phyloP scores from a whole-genome alignment of 1,140 invertebrate genomes.

The Acyrthosiphon pisum region DNA sequence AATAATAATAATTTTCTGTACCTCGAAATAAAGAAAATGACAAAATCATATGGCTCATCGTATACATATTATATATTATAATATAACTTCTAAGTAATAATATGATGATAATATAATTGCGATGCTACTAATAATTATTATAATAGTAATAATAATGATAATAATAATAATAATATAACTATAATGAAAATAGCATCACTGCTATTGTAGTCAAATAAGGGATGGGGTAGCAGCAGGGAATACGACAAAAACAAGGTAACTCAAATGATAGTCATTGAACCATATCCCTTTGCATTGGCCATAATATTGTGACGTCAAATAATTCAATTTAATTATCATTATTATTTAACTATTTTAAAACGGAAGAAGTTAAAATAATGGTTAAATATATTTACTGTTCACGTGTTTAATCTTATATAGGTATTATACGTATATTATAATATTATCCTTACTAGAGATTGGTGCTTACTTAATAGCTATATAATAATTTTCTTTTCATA shows the following conservation, averaged over 20 bases:
- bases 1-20: background rate
- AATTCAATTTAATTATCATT: background rate
- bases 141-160: background rate
- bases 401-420: background rate
- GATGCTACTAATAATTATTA: background rate
- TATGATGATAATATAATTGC: background rate
- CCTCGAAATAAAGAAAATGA: background rate
- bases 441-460: background rate
- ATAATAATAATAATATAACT: background rate
- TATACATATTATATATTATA: background rate
- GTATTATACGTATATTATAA: background rate
- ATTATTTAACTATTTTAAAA: background rate
- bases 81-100: background rate
- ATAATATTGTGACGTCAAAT: background rate
- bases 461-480: background rate
- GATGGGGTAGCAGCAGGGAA: background rate
- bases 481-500: constrained; percentile 13
- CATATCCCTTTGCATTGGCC: background rate
- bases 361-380: background rate
- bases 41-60: background rate
- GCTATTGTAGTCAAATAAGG: background rate
- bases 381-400: background rate
- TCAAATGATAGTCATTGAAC: background rate
- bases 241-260: constrained; percentile 16
- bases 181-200: background rate